phyloP scores from a whole-genome alignment of 2,888 invertebrate genomes.

The Andrena camellia region DNA sequence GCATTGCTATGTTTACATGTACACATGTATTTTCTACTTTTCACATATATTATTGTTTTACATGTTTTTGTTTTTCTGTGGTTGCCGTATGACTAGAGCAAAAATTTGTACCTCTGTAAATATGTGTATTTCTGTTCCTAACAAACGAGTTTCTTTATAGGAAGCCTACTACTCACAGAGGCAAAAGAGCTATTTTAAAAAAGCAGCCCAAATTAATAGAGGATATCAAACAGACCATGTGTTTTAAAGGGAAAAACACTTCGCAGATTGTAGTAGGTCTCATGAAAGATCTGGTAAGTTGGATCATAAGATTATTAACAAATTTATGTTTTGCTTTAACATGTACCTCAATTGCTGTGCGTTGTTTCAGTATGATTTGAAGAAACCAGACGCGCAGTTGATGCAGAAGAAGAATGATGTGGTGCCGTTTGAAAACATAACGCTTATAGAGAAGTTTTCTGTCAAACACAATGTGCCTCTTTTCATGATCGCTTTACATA shows the following conservation, averaged over 20 bases:
- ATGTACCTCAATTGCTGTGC: not conserved
- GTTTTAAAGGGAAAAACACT: conserved; percentile 94
- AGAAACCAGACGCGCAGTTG: conserved; percentile 93
- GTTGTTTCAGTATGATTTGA: conserved; percentile 89
- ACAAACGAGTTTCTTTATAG: conserved; percentile 85
- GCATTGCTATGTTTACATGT: conserved; percentile 6
- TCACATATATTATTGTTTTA: not conserved
- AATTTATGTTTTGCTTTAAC: not conserved
- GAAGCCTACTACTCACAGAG: conserved; percentile 95
- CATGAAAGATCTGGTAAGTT: conserved; percentile 92
- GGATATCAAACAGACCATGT: conserved; percentile 93
- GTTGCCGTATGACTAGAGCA: not conserved
- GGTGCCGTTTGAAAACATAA: conserved; percentile 96
- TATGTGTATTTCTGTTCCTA: not conserved
- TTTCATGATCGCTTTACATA: conserved; percentile 96
- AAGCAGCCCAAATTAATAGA: conserved; percentile 96
- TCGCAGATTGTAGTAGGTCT: conserved; percentile 90
- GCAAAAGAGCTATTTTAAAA: conserved; percentile 93
- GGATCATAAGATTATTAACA: not conserved
- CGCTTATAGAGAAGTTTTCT: conserved; percentile 92
- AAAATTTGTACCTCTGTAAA: not conserved
- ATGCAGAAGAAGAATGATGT: conserved; percentile 94
- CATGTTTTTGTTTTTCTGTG: not conserved
- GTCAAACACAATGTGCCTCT: conserved; percentile 95
- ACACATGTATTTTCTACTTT: conserved; percentile 11